Evolutionary conservation across 92 coral and sea anemone genomes (phyloP), one percentile per base, ranked within the genome.

Genomic region (Plumapathes pennacea): DNA sequence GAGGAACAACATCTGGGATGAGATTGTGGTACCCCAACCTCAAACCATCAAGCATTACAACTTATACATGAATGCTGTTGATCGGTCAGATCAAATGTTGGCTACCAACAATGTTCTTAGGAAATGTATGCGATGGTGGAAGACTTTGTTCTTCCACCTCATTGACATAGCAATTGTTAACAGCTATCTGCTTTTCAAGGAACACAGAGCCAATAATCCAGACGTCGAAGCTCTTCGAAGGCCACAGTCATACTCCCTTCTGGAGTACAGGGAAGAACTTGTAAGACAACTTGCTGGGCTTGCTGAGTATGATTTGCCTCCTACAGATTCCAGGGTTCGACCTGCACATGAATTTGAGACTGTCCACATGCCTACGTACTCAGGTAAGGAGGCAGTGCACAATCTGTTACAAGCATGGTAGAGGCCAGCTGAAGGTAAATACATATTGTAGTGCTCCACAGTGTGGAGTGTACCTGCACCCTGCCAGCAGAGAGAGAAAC

Each of bases 121-220:
- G 10, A 72, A 84, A 52, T 67, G 71, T 8, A n/a, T 62, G 15
- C 69, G 70, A 52, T 83, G 81, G 92, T 85, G 87, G 84, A 80
- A 69, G 43, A 63, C 74, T 5, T 20, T 73, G 3, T 72, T 85
- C 42, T 81, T 81, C 37, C 88, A 74, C 77, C 34, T 72, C 30
- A 48, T 78, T 12, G 79, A 78, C n/a, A 84, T 67, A 2, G 82
- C 85, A 20, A 62, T 67, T 20, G 83, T 82, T 13, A 82, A 82
- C 27, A 64, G 82, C 49, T 54, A 24, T 25, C 60, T 72, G 11
- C 52, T 78, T 3, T 77, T 70, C 51, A 31, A 44, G 32, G 32
- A 33, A 19, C 85, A 84, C 32, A 46, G 25, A 19, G 69, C 69
- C 5, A 20, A 45, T 21, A 26, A 46, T 62, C 84, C 76, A 21